A percentile compares a stretch with the other conserved stretches of the same genome.
Conservation (phyloP, 1,140 invertebrate genomes). For the Saccostrea echinata region DNA sequence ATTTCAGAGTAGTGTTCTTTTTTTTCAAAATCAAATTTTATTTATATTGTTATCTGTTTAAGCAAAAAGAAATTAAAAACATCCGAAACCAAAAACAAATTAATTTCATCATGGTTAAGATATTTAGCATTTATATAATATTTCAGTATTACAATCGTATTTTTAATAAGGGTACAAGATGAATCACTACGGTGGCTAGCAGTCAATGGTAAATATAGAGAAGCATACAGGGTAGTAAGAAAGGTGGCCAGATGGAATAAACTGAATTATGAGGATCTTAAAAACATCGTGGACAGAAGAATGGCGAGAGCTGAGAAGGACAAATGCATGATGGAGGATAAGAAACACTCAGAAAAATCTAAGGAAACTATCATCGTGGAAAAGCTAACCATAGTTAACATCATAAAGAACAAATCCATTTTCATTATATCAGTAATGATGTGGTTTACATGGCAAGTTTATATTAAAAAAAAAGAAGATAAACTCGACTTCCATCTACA, state of each 20-base stretch:
- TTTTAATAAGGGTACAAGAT: conserved; percentile 60
- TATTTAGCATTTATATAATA: background rate
- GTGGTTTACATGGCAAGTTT: conserved; percentile 48
- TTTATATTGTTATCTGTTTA: background rate
- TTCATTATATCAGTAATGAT: conserved; percentile 17
- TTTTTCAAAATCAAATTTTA: background rate
- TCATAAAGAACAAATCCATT: background rate
- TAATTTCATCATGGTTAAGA: background rate
- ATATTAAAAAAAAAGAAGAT: background rate
- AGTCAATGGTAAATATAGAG: conserved; percentile 61
- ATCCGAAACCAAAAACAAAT: background rate
- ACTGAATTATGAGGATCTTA: conserved; percentile 44
- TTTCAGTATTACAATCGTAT: background rate
- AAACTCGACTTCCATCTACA: background rate
- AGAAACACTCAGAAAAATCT: background rate
- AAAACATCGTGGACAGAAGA: background rate
- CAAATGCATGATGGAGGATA: background rate
- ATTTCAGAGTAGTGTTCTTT: background rate
- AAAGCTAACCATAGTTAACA: background rate
- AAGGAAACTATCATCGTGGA: background rate
- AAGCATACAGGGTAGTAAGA: conserved; percentile 61
- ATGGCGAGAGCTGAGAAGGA: background rate
- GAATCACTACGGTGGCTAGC: conserved; percentile 73
- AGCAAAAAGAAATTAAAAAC: background rate
- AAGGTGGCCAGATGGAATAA: conserved; percentile 68